phyloP scores from a whole-genome alignment of 2,888 invertebrate genomes.

The Microplitis deprimator region DNA sequence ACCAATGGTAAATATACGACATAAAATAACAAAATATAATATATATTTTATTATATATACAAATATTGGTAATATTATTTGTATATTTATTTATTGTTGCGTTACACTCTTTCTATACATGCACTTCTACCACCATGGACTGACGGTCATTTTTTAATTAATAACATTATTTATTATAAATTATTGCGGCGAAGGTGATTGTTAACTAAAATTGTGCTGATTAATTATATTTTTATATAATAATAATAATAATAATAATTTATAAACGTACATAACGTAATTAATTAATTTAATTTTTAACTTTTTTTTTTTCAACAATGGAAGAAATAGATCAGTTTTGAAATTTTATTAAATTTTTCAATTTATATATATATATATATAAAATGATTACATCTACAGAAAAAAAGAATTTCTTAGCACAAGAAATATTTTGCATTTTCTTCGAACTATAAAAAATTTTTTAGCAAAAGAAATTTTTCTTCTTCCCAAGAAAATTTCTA shows the following conservation, averaged over 20 bases:
- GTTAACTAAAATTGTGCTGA: constrained; percentile 10
- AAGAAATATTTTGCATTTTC: no score
- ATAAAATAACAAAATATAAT: constrained; percentile 58
- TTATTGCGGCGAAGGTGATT: neutral
- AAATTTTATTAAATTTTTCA: no score
- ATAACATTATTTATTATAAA: neutral
- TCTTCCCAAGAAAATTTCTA: no score
- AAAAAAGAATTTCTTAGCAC: no score
- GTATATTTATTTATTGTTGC: neutral
- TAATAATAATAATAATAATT: neutral
- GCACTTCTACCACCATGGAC: neutral
- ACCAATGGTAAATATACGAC: constrained; percentile 51
- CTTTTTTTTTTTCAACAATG: constrained; percentile 9
- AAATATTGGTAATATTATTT: constrained; percentile 51
- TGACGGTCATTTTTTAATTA: neutral
- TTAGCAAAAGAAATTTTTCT: no score
- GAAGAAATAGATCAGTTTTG: neutral
- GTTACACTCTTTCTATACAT: neutral
- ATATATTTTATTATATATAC: constrained; percentile 53
- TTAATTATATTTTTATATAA: constrained; percentile 1
- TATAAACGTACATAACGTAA: neutral
- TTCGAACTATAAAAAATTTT: no score
- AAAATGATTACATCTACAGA: no score
- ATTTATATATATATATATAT: no score
- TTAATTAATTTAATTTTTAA: constrained; percentile 5